Percentiles rank a stretch among this genome's conserved stretches.
Evolutionary conservation across 2,113 vertebrate species (phyloP).

Genomic region (Empidonax alnorum): DNA sequence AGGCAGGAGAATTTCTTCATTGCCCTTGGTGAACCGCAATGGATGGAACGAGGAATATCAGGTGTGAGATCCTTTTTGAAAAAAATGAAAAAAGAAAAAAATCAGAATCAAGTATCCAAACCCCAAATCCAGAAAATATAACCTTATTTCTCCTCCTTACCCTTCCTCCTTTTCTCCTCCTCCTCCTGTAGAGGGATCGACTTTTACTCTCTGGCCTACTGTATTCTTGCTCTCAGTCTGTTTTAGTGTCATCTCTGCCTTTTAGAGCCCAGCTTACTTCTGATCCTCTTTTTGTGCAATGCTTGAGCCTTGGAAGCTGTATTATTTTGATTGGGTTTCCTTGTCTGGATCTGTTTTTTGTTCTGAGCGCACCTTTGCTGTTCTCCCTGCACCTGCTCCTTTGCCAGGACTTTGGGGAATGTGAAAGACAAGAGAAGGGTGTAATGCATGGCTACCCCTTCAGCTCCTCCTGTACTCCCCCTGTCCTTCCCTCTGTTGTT

Average conservation of each 20-base stretch:
- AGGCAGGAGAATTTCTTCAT: constrained; percentile 99
- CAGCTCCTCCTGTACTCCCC: neutral
- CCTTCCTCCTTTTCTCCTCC: constrained; percentile 61
- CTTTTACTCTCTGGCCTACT: constrained; percentile 68
- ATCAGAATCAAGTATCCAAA: constrained; percentile 32
- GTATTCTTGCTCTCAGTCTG: constrained; percentile 77
- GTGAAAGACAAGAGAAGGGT: constrained; percentile 42
- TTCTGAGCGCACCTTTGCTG: constrained; percentile 25
- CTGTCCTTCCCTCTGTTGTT: neutral
- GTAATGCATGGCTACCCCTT: constrained; percentile 67
- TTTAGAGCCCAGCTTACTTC: constrained; percentile 67
- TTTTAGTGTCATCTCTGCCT: constrained; percentile 78
- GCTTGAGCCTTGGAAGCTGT: constrained; percentile 45
- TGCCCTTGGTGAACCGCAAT: constrained; percentile 96
- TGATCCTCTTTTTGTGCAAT: constrained; percentile 69
- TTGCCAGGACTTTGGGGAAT: constrained; percentile 52
- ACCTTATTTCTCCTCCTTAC: constrained; percentile 33
- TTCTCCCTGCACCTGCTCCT: neutral
- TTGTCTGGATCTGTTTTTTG: constrained; percentile 10
- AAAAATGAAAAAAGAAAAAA: constrained; percentile 1
- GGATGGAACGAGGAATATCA: constrained; percentile 91
- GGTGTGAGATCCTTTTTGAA: constrained; percentile 82
- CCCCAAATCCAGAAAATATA: constrained; percentile 42
- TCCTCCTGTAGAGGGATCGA: constrained; percentile 54
- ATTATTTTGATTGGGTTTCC: constrained; percentile 7